Evolutionary conservation across 2,888 invertebrate species (phyloP), one percentile per base, ranked within the genome.

Genomic region (Calameuta pallipes): DNA sequence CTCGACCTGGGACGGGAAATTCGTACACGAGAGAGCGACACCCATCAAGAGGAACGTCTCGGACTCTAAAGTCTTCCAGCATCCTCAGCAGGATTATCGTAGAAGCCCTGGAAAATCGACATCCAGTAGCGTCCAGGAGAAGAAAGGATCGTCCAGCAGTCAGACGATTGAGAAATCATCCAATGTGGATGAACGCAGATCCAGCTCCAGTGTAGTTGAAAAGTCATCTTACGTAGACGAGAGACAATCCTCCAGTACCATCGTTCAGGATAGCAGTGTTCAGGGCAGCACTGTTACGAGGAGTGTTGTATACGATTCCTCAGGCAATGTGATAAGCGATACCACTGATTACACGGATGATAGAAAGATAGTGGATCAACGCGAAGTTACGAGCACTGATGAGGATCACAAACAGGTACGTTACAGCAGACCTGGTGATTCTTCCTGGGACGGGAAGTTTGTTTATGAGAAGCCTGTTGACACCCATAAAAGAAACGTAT

Each of bases 401-500:
- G 1, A 37, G 37, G 74, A 77, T 35, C 30, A 12, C 77, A 82
- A 13, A 74, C 79, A 30, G 30, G 70, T 33, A 30, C 71, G 12
- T 33, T 15, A 30, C 23, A 79, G 75, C 76, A 89, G 85, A 77
- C 87, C 88, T 0, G 89, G 90, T 1, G 88, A 89, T 30, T 89
- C 91, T 0, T 82, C 88, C 13, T 94, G 94, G 94, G 94, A 94
- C 79, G 94, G 94, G 15, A 93, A 93, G 83, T 94, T 94, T 80
- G 88, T 90, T 33, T 93, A 93, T 82, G 94, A 94, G 87, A 93
- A 91, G 81, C 92, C 92, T 76, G 23, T 35, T 36, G 36, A 13
- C 6, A 36, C 12, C 30, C 34, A n/a, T 30, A 35, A 30, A 34
- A 12, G 92, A 92, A 76, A 92, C 12, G 71, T 33, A 33, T 71